phyloP scores from a whole-genome alignment of 2,797 vertebrate genomes.

The Mastacembelus armatus region DNA sequence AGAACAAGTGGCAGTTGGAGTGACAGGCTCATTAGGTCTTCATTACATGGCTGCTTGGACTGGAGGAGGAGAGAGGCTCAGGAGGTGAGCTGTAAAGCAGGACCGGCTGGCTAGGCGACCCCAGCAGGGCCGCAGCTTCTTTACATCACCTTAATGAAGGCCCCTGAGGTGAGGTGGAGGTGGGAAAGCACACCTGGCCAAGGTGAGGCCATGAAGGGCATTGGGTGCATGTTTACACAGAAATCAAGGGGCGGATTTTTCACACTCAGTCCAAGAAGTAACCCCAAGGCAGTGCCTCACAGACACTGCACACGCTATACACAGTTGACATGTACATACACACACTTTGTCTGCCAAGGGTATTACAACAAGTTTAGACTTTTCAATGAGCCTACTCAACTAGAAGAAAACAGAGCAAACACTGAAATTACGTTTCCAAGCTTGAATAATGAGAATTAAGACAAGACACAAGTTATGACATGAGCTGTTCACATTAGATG shows the following conservation, averaged over 20 bases:
- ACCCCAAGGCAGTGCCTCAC: conserved; percentile 17
- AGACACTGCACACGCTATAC: conserved; percentile 13
- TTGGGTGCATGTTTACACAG: conserved; percentile 27
- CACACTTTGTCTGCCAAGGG: conserved; percentile 39
- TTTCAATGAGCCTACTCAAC: conserved; percentile 45
- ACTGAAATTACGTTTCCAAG: conserved; percentile 53
- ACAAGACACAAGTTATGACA: conserved; percentile 57
- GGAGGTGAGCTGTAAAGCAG: conserved; percentile 50
- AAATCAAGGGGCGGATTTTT: conserved; percentile 56
- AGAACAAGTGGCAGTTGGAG: conserved; percentile 62
- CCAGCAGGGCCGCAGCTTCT: conserved; percentile 19
- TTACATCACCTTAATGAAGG: conserved; percentile 17
- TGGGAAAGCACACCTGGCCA: conserved; percentile 66
- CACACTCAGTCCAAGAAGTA: conserved; percentile 59
- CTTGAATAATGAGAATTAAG: conserved; percentile 50
- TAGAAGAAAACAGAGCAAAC: conserved; percentile 53
- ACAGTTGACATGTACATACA: conserved; percentile 16
- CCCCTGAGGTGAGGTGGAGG: too few species aligned
- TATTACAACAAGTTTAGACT: conserved; percentile 49
- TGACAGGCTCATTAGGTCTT: conserved; percentile 74
- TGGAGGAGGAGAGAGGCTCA: conserved; percentile 56
- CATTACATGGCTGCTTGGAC: conserved; percentile 75
- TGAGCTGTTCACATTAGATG: conserved; percentile 32
- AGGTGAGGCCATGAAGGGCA: conserved; percentile 49
- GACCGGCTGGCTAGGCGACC: conserved; percentile 35